Evolutionary conservation across 1,140 invertebrate species (phyloP).

Genomic region (Lepidurus couesii): DNA sequence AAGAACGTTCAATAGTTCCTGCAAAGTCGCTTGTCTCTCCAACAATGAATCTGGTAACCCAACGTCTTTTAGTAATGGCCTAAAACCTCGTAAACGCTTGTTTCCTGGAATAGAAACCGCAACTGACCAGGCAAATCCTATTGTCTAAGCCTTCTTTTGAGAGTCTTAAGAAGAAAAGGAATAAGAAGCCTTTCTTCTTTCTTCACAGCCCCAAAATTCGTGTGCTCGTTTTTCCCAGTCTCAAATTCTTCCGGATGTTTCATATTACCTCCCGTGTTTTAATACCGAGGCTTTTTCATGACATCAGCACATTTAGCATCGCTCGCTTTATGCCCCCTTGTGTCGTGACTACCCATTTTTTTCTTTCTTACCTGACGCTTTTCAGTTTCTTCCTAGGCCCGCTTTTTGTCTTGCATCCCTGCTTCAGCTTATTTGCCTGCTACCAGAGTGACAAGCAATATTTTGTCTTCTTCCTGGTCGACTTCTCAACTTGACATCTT

Average conservation of each 20-base stretch:
- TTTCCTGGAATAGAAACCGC: neutral
- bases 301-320: conserved; percentile 2
- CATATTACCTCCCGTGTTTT: neutral
- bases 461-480: too few relatives aligned
- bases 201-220: neutral
- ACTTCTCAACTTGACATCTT: too few relatives aligned
- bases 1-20: too few relatives aligned
- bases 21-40: too few relatives aligned
- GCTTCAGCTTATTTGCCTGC: neutral
- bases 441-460: too few relatives aligned
- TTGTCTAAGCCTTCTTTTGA: neutral
- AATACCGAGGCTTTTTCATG: neutral
- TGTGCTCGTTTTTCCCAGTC: neutral
- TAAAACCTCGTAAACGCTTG: neutral
- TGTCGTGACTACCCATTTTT: conserved; percentile 5
- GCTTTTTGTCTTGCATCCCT: neutral
- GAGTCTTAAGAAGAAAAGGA: neutral
- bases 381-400: neutral
- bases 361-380: neutral
- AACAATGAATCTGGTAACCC: too few relatives aligned
- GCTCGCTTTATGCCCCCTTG: neutral
- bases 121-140: neutral
- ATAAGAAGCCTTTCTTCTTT: neutral
- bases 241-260: neutral
- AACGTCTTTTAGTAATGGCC: too few relatives aligned